Base-by-base conservation (phyloP, 2,888 invertebrate species). In the Drosophila flavopinicola region DNA sequence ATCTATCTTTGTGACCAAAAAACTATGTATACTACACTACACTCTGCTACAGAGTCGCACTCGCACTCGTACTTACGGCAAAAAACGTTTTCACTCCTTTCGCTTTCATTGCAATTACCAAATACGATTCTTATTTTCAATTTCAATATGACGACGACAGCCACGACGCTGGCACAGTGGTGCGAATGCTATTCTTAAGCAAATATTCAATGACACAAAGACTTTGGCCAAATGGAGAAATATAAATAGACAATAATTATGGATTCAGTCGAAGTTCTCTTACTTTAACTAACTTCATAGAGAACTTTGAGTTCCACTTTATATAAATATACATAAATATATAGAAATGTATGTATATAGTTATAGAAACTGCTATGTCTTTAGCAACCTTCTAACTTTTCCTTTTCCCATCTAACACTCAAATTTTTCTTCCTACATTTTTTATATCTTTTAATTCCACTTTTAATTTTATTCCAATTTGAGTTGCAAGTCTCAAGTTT, bases 81-180 rank as follows among this genome's bases (percentile, higher is more conserved):
- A 66, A 71, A 78, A 75, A 60, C n/a, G 84, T 83, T 83, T 83
- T 83, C 83, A 85, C 83, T 83, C 83, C 83, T 83, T 83, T 83
- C 83, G 83, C 83, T 83, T 83, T 83, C 83, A 80, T 83, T 78
- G 78, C 83, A 83, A 83, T 83, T 83, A 83, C 83, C 83, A 83
- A 83, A 83, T 83, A 83, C 83, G 83, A 83, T 83, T 83, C 83
- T 83, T 83, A 83, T 85, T 83, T 83, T 85, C 86, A 85, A 84
- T 83, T 83, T 83, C 83, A 85, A 83, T 83, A 83, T 83, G 82
- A 82, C 83, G 80, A 79, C 83, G 80, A 85, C 83, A 83, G 71
- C 65, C 72, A 78, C 73, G 67, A 66, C 59, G 61, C 49, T 7
- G 39, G 41, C 61, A 78, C 82, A 53, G 56, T 83, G 77, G 63